Evolutionary conservation across 2,113 vertebrate genomes (phyloP).

Genomic region (Ondatra zibethicus): DNA sequence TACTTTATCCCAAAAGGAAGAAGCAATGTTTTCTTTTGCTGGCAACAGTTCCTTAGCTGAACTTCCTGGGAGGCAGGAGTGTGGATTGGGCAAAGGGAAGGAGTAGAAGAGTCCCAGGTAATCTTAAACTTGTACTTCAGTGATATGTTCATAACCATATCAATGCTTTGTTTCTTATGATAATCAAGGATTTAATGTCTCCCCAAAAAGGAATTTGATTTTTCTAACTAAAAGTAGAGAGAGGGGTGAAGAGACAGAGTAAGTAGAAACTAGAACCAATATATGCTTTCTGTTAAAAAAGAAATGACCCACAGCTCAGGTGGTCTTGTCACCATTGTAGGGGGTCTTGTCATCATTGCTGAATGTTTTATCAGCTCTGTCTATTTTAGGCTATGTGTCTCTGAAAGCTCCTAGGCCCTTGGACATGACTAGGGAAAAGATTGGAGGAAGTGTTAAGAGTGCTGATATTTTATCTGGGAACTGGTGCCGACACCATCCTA

Average conservation of each 20-base stretch:
- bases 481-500: neutral
- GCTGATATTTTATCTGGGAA: neutral
- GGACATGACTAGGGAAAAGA: neutral
- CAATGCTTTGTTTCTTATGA: neutral
- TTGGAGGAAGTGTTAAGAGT: neutral
- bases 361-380: conserved; percentile 10
- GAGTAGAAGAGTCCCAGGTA: neutral
- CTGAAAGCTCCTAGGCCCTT: neutral
- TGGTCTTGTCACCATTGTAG: neutral
- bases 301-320: neutral
- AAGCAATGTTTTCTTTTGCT: neutral
- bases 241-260: neutral
- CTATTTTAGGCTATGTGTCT: neutral
- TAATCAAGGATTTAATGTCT: neutral
- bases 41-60: neutral
- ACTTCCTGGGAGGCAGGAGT: neutral
- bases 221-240: neutral
- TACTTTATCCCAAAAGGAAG: neutral
- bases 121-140: neutral
- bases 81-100: neutral
- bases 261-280: neutral
- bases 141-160: neutral
- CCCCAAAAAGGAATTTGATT: neutral
- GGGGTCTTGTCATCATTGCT: neutral
- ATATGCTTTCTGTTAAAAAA: neutral